Evolutionary conservation across 1,140 invertebrate species (phyloP), one percentile per base, ranked within the genome.

Genomic region (Drosophila bocqueti): DNA sequence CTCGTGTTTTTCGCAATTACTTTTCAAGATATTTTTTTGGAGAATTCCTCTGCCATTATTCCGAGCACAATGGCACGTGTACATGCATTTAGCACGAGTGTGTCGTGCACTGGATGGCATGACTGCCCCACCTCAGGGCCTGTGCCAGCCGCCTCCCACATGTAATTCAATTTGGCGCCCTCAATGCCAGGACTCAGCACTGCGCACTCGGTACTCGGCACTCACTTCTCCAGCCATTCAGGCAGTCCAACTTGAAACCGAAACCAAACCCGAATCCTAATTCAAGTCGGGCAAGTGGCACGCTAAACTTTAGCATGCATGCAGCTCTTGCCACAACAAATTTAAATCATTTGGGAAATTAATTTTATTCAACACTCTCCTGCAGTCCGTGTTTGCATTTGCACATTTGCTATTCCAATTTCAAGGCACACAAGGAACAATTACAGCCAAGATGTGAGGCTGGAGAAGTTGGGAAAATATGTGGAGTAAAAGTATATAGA

Each of bases 281-380:
- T 66, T 60, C 73, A 67, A 67, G 73, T 76, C 47, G 46, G 36
- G 29, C 47, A 64, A 75, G 69, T 75, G 50, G 72, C 72, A 64
- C 75, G 74, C 74, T 40, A 66, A 75, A 52, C 54, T 76, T 76
- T 58, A 42, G 43, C 73, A 76, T 76, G 74, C 62, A 76, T 67
- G 73, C 46, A 40, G 38, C 54, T 38, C 63, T 49, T 72, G 73
- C 65, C 73, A 76, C 75, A 71, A 81, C 69, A 79, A 89, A 81
- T 90, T 79, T 79, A 81, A 89, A 90, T 89, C 84, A 90, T 90
- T 90, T 89, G 84, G 84, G 84, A 89, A 89, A 89, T 84, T 90
- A 81, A 90, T 89, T 84, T 82, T 90, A 82, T 85, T 84, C 78
- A 81, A 67, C 84, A 77, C 85, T 78, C 58, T 66, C 46, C 40